phyloP scores from a whole-genome alignment of 37 sponge, comb jelly and placozoan genomes.

The Corticium candelabrum region DNA sequence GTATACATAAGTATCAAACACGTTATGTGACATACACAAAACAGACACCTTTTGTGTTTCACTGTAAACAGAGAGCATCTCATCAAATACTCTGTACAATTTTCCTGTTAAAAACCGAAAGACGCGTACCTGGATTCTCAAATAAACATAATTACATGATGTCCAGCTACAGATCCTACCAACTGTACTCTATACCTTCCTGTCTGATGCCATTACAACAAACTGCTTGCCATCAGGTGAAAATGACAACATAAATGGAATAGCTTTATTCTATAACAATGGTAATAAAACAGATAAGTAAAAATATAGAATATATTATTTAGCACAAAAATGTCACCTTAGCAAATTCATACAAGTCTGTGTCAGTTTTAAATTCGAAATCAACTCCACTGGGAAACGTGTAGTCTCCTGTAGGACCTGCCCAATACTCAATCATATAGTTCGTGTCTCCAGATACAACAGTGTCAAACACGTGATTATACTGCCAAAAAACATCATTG shows the following conservation, averaged over 20 bases:
- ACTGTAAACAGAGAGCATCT: constrained; percentile 48
- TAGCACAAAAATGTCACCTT: constrained; percentile 37
- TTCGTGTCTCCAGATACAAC: constrained; percentile 72
- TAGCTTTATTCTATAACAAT: constrained; percentile 42
- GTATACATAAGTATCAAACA: too few species aligned
- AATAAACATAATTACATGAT: background rate
- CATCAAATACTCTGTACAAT: constrained; percentile 71
- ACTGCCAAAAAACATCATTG: constrained; percentile 10
- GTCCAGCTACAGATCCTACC: background rate
- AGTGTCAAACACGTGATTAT: constrained; percentile 40
- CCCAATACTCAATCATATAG: constrained; percentile 95
- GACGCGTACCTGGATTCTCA: constrained; percentile 51
- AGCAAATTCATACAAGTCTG: constrained; percentile 88
- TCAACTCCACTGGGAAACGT: constrained; percentile 49
- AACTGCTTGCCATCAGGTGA: constrained; percentile 81
- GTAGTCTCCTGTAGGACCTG: constrained; percentile 46
- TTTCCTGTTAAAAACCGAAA: constrained; percentile 80
- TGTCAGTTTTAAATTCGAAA: constrained; percentile 87
- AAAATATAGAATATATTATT: background rate
- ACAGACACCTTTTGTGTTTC: constrained; percentile 60
- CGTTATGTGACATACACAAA: too few species aligned
- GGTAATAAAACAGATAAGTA: background rate
- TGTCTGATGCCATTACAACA: constrained; percentile 68
- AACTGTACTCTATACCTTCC: constrained; percentile 34
- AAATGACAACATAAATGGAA: constrained; percentile 39